phyloP scores from a whole-genome alignment of 2,113 vertebrate genomes.

The Labeo rohita region DNA sequence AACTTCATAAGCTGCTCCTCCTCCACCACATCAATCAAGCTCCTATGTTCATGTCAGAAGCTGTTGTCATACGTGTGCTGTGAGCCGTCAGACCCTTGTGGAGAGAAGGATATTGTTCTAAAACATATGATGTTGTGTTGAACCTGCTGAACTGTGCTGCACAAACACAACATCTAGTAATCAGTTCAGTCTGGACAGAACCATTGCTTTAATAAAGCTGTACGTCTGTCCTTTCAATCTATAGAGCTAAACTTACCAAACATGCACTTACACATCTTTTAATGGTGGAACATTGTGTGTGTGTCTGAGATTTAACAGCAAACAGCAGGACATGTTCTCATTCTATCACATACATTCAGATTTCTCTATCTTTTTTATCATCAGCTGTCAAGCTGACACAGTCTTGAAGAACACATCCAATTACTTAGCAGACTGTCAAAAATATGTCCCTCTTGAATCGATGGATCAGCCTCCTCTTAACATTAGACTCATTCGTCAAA shows the following conservation, averaged over 20 bases:
- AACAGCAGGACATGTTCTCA: not conserved
- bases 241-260: not conserved
- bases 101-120: not conserved
- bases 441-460: not conserved
- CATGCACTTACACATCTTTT: not conserved
- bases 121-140: not conserved
- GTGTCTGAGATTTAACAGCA: not conserved
- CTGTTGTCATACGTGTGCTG: not conserved
- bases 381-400: not conserved
- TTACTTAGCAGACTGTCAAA: not conserved
- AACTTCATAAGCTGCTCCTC: not conserved
- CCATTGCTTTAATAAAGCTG: not conserved
- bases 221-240: not conserved
- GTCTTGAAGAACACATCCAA: not conserved
- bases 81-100: not conserved
- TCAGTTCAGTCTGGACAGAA: not conserved
- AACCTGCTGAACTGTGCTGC: not conserved
- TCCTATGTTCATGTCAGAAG: not conserved
- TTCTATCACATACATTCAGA: not conserved
- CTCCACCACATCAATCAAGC: not conserved
- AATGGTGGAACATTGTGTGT: no score
- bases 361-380: not conserved
- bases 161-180: not conserved
- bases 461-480: not conserved
- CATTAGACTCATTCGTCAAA: slow-evolving; percentile 56